These are phyloP conservation scores for Dryas iulia DNA, from an alignment of 1,140 invertebrate genomes.

Conservation along the genomic window DNA sequence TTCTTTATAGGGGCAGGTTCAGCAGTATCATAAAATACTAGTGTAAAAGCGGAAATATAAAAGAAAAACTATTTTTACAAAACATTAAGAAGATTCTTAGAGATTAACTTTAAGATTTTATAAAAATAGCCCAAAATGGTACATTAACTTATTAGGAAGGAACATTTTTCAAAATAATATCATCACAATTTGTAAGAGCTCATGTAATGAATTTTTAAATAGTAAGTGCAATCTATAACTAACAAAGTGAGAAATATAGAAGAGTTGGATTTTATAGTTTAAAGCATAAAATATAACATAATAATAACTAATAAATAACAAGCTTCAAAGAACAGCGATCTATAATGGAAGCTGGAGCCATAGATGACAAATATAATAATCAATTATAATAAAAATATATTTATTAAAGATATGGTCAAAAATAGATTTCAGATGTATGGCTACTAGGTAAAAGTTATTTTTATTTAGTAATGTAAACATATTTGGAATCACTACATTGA, in stretches of 20 bases:
- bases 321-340: background rate
- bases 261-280: background rate
- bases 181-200: conserved; percentile 9
- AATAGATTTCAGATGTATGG: too few species aligned
- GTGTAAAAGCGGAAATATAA: conserved; percentile 4
- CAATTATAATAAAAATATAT: background rate
- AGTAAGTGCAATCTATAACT: conserved; percentile 19
- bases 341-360: background rate
- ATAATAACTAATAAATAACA: too few species aligned
- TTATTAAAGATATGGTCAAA: too few species aligned
- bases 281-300: background rate
- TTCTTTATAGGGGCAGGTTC: conserved; percentile 2
- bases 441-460: too few species aligned
- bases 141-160: conserved; percentile 7
- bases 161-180: conserved; percentile 5
- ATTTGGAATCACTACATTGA: background rate
- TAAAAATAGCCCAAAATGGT: conserved; percentile 3
- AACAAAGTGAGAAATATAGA: conserved; percentile 19
- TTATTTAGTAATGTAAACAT: too few species aligned
- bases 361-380: background rate
- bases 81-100: background rate
- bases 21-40: background rate
- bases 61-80: conserved; percentile 6
- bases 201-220: conserved; percentile 8
- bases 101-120: conserved; percentile 4